Evolutionary conservation across 2,888 invertebrate genomes (phyloP).

Genomic region (Xanthorhoe spadicearia): DNA sequence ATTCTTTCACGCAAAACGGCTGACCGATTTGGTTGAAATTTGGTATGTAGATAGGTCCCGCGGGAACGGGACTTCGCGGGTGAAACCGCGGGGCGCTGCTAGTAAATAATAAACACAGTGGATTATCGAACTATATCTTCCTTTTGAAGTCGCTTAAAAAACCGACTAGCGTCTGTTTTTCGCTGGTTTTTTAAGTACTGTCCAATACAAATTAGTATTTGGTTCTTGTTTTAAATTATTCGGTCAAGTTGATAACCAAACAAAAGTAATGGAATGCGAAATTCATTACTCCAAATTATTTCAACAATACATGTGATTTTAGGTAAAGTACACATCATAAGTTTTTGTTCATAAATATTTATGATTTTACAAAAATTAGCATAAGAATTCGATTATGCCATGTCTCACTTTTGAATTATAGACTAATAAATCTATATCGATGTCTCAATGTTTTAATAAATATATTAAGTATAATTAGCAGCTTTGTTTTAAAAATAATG

Average conservation of each 20-base stretch:
- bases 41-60: too few species aligned
- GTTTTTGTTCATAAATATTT: conserved; percentile 25
- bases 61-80: too few species aligned
- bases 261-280: not conserved
- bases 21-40: too few species aligned
- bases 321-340: conserved; percentile 24
- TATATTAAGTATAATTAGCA: conserved; percentile 39
- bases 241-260: not conserved
- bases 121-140: too few species aligned
- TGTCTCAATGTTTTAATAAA: conserved; percentile 55
- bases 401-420: conserved; percentile 58
- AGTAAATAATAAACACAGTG: too few species aligned
- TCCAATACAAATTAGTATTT: not conserved
- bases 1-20: too few species aligned
- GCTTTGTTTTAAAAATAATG: conserved; percentile 28
- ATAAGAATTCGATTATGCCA: conserved; percentile 58
- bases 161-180: not conserved
- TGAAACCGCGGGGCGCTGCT: too few species aligned
- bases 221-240: not conserved
- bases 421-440: conserved; percentile 60
- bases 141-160: too few species aligned
- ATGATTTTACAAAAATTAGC: conserved; percentile 43
- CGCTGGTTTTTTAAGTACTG: not conserved
- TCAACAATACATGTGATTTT: conserved; percentile 4
- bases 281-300: not conserved